Evolutionary conservation across 35 echinoderm and acorn worm genomes (phyloP).

Genomic region (Patiria miniata): DNA sequence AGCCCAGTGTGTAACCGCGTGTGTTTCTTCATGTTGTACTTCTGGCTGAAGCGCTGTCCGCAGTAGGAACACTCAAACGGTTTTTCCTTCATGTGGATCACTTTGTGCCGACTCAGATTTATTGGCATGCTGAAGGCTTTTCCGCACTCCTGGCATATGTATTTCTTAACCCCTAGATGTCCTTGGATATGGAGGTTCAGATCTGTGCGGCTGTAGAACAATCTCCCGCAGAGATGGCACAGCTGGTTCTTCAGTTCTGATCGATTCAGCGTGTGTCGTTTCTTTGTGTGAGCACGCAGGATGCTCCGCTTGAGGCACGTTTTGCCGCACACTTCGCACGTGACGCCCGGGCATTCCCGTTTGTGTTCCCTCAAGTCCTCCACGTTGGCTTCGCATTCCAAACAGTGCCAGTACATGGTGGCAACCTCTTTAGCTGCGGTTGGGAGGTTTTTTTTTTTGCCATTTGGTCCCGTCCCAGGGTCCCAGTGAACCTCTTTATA

Average conservation of each 20-base stretch:
- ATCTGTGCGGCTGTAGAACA: background rate
- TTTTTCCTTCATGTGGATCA: constrained; percentile 52
- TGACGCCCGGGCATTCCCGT: background rate
- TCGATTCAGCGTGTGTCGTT: background rate
- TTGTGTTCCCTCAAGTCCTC: background rate
- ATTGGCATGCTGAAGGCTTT: constrained; percentile 45
- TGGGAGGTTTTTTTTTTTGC: too few species aligned
- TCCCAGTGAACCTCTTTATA: too few species aligned
- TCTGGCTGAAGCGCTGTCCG: constrained; percentile 59
- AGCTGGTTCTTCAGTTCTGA: background rate
- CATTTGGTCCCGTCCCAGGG: too few species aligned
- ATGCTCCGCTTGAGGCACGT: background rate
- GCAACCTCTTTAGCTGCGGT: background rate
- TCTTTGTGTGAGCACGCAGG: background rate
- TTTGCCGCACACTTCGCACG: background rate
- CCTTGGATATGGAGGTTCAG: background rate
- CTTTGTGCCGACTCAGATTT: constrained; percentile 28
- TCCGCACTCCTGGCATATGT: constrained; percentile 50
- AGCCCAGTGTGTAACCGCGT: constrained; percentile 75
- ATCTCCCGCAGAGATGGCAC: background rate
- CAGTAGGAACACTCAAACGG: constrained; percentile 57
- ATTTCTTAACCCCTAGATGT: background rate
- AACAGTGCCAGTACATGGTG: background rate
- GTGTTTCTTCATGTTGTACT: constrained; percentile 57
- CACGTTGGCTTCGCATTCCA: background rate